Base-by-base conservation (phyloP, 1,140 invertebrate genomes). In the Eufriesea mexicana region DNA sequence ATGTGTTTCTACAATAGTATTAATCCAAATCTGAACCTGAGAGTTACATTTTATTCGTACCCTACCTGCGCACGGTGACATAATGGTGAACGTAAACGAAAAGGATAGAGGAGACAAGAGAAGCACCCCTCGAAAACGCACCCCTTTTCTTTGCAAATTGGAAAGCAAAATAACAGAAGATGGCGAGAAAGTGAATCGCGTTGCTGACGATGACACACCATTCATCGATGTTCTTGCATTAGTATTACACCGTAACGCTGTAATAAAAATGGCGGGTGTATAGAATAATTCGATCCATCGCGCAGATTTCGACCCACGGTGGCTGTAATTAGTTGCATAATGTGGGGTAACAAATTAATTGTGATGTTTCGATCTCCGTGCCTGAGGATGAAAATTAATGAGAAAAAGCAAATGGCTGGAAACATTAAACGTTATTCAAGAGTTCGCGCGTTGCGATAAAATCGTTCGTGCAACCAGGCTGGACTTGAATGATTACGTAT, bases 361-460 rank as follows among this genome's bases (percentile, higher is more conserved):
- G 23, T 18, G 7, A 6, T 25, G 23, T 54, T 28, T 71, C 25
- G 18, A 20, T 25, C 7, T 4, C 28, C 51, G 51, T 35, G 20
- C 8, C 35, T 9, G 72, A 25, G 20, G 16, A 74, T 74, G 23
- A 47, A 59, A 74, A 45, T 59, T 74, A 74, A 74, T 23, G 57
- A 75, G 70, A 62, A 16, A 28, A 49, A 45, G 42, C 42, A 45
- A 59, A 57, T 18, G 35, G 28, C 20, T 16, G 55, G 35, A 5
- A 74, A 59, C 14, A 14, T 62, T 49, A 75, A 59, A 28, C 42
- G 47, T 47, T 59, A 73, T 59, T 74, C n/a, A 47, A 74, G n/a
- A 74, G 0, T 59, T 18, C 4, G 9, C 5, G 14, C n/a, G 16
- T 49, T 20, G 49, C 61, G 35, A 47, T 61, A 75, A 47, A 16